Evolutionary conservation across 2,888 invertebrate genomes (phyloP).

Genomic region (Caenorhabditis virilis): DNA sequence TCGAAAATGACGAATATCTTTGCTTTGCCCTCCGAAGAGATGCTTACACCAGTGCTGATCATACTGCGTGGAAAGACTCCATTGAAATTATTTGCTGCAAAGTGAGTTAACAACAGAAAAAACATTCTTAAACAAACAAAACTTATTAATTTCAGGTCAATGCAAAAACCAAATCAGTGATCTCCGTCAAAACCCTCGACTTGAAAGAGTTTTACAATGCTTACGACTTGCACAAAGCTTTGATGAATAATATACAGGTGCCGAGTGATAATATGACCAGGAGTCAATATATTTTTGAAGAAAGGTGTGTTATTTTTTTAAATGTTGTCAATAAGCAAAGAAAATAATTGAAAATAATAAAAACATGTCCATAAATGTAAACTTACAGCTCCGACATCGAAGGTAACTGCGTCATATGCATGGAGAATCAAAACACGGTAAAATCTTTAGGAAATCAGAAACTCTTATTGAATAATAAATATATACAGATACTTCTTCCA

Average conservation of each 20-base stretch:
- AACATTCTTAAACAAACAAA: not conserved
- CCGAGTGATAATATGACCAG: conserved; percentile 27
- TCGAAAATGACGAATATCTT: conserved; percentile 32
- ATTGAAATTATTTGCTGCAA: conserved; percentile 39
- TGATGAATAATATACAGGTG: conserved; percentile 12
- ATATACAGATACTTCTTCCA: conserved; percentile 36
- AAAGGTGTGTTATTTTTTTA: conserved; percentile 38
- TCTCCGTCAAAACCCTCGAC: conserved; percentile 17
- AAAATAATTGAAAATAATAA: too few relatives aligned
- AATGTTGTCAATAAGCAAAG: too few relatives aligned
- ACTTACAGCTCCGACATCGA: conserved; percentile 40
- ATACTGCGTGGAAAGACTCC: conserved; percentile 24
- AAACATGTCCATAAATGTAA: too few relatives aligned
- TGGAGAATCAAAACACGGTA: conserved; percentile 21
- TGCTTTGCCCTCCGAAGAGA: conserved; percentile 32
- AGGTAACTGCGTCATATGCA: conserved; percentile 48
- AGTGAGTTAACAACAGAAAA: conserved; percentile 8
- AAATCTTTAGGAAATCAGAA: not conserved
- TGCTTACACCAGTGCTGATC: conserved; percentile 4
- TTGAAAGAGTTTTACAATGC: conserved; percentile 36
- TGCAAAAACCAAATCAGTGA: conserved; percentile 7
- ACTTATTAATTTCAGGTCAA: conserved; percentile 23
- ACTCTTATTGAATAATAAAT: not conserved
- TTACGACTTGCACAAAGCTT: conserved; percentile 27
- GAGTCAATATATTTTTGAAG: conserved; percentile 36